These are phyloP conservation scores for Channa maculata DNA, from an alignment of 2,113 vertebrate genomes.

Conservation along the genomic window DNA sequence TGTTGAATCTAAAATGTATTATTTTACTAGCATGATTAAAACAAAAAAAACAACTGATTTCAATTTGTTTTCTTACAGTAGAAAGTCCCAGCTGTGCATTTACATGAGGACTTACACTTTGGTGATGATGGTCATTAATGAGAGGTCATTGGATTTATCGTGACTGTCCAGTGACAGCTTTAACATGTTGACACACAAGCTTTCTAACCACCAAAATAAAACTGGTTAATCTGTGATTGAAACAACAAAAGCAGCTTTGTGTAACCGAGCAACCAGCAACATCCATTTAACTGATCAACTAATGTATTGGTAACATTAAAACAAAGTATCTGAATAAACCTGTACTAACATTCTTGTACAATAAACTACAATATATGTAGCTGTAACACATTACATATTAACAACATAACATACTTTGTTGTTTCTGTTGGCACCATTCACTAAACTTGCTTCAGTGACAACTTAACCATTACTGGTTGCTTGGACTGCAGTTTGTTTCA, in stretches of 20 bases:
- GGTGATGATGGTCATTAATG: constrained; percentile 48
- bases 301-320: not conserved
- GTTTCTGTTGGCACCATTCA: constrained; percentile 42
- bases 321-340: not conserved
- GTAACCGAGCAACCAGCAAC: constrained; percentile 54
- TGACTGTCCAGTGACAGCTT: not conserved
- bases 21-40: not conserved
- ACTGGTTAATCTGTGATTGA: constrained; percentile 3
- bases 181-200: not conserved
- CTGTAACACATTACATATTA: constrained; percentile 7
- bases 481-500: not conserved
- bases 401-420: constrained; percentile 16
- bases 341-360: not conserved
- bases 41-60: not conserved
- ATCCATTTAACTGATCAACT: constrained; percentile 1
- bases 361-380: not conserved
- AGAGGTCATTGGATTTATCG: constrained; percentile 27
- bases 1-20: constrained; percentile 20
- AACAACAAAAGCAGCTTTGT: constrained; percentile 40
- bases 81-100: constrained; percentile 18
- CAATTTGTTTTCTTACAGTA: constrained; percentile 31
- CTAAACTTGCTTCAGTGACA: not conserved
- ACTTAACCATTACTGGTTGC: constrained; percentile 5
- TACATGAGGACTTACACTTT: constrained; percentile 26
- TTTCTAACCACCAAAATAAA: constrained; percentile 1